phyloP scores from a whole-genome alignment of 2,797 vertebrate genomes.

The Bovichtus diacanthus region DNA sequence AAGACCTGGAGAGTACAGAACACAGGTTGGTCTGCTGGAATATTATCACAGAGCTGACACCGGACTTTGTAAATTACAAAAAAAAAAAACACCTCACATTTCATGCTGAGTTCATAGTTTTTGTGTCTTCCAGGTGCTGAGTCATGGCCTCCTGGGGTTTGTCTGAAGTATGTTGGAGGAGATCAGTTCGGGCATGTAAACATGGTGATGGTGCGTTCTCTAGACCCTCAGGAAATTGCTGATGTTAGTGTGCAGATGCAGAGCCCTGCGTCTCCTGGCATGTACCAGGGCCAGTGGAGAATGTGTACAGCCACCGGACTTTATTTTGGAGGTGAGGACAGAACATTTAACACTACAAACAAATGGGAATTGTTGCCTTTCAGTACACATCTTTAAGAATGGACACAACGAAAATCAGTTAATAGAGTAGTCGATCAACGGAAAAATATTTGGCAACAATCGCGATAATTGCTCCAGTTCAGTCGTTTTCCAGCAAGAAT shows the following conservation, averaged over 20 bases:
- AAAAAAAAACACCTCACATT: neutral
- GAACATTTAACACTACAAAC: constrained; percentile 1
- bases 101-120: neutral
- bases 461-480: neutral
- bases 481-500: neutral
- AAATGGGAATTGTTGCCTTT: neutral
- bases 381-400: neutral
- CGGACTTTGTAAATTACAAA: neutral
- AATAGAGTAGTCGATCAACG: neutral
- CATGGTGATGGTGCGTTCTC: constrained; percentile 97
- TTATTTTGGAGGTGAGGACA: constrained; percentile 96
- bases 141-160: constrained; percentile 97
- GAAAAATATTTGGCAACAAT: too few species aligned
- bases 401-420: neutral
- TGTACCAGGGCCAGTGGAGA: constrained; percentile 99
- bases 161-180: constrained; percentile 97
- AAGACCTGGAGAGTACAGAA: constrained; percentile 99
- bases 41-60: neutral
- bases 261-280: constrained; percentile 94
- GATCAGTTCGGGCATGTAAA: constrained; percentile 99
- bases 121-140: constrained; percentile 88
- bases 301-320: constrained; percentile 99
- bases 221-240: constrained; percentile 96
- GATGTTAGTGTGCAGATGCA: constrained; percentile 99
- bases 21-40: constrained; percentile 84